phyloP scores from a whole-genome alignment of 2,797 vertebrate species.

The Pangasius krempfi region DNA sequence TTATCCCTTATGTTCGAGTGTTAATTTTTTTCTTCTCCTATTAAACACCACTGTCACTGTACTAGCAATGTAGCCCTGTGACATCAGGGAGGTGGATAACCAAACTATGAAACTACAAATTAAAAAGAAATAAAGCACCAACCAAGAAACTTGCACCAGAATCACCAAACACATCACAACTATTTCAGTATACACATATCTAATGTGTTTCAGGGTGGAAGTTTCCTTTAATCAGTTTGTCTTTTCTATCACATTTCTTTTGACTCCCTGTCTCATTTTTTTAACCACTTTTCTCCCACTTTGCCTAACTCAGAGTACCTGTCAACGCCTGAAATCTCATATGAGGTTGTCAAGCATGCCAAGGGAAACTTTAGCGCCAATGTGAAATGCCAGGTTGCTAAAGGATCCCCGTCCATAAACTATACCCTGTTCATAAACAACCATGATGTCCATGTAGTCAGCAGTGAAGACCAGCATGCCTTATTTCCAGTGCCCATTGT shows the following conservation, averaged over 20 bases:
- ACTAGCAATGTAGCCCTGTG: neutral
- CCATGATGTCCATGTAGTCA: neutral
- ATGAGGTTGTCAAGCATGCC: constrained; percentile 59
- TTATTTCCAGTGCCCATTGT: constrained; percentile 54
- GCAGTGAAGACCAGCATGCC: neutral
- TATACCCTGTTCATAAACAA: constrained; percentile 63
- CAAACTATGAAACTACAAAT: too few relatives aligned
- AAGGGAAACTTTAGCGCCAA: constrained; percentile 45
- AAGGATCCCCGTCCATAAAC: constrained; percentile 61
- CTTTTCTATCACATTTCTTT: neutral
- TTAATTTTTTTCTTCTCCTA: neutral
- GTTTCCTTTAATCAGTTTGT: neutral
- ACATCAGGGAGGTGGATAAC: neutral
- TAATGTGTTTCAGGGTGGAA: neutral
- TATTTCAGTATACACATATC: neutral
- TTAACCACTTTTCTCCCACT: neutral
- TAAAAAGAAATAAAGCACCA: neutral
- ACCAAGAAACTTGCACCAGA: neutral
- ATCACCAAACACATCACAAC: neutral
- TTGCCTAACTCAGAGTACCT: constrained; percentile 58
- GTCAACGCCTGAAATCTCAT: constrained; percentile 64
- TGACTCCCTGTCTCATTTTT: neutral
- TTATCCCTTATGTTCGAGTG: neutral
- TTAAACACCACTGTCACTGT: neutral
- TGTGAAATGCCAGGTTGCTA: constrained; percentile 64